Base-by-base conservation (phyloP, 1,140 invertebrate species). In the Oncopodura yosiiana region DNA sequence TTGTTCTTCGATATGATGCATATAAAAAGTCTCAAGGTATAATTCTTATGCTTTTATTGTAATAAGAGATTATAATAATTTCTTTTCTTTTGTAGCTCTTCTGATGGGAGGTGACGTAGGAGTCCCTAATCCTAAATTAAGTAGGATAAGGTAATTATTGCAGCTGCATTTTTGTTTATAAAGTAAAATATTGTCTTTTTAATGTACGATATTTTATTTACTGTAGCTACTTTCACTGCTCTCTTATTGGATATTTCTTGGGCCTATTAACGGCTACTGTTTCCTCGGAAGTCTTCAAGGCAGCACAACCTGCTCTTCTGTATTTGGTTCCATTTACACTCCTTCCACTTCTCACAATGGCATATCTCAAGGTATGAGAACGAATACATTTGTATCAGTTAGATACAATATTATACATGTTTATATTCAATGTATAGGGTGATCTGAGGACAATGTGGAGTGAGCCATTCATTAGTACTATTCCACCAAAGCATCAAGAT, bases 311-410 rank as follows among this genome's bases (percentile, higher is more conserved):
- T 53, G 94, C 94, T 49, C 78, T 97, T 63, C 78, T 97, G 24
- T 97, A 96, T 76, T 80, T 97, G 62, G 94, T 96, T 67, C 93
- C 93, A 66, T 96, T 96, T 73, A 97, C 93, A 67, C 78, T 97
- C 66, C 77, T 96, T 70, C 93, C 94, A 48, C 77, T 96, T 45
- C 78, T 97, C 38, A 91, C 91, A 41, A 96, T 97, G 92, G 93
- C 94, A 56, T 96, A 96, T 74, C 75, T 96, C 42, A 96, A 96
- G 81, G 92, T 93, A 75, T 11, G 19, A 42, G 14, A 37, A 9
- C 49, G 4, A 49, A 14, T 27, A n/a, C 19, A 12, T 18, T n/a
- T 19, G n/a, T 39, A 48, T 30, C 49, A 19, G 18, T 46, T 38
- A 18, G 21, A 29, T 52, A 34, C 24, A 19, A 61, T 51, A 56